Base-by-base conservation (phyloP, 64 coral and sea anemone genomes). In the Catalaphyllia jardinei region DNA sequence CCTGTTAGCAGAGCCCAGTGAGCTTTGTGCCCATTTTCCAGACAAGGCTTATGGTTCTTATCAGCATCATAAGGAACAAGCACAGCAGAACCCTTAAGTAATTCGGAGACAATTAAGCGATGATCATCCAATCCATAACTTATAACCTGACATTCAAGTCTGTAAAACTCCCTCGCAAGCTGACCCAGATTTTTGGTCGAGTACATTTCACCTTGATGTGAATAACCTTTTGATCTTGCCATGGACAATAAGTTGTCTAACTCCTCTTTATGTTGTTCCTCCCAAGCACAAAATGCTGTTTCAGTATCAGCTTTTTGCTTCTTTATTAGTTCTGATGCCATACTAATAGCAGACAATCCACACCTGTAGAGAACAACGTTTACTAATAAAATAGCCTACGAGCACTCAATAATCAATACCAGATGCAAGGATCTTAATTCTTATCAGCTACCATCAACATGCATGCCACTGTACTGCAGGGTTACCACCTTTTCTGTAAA, bases 1-100 rank as follows among this genome's bases (percentile, higher is more conserved):
- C 96, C 96, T 76, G 93, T 95, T 12, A 98, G 25, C 25, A 95
- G 76, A 55, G 96, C 96, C 96, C 96, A 98, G 59, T 98, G 96
- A 16, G 96, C 93, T 83, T 86, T 93, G 22, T 91, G 87, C 10
- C 96, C 96, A 42, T 76, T 82, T 77, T 73, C 82, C 63, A 93
- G 33, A 60, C 90, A 95, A 29, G 96, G 96, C 31, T 95, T 90
- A 93, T 98, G 90, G 64, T 98, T 98, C 28, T 72, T 91, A 35
- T 91, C 93, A 46, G 93, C 93, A 95, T 98, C 96, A 98, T 98
- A 98, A 1, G 96, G 96, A 22, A 98, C 83, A 55, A 98, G 74
- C 24, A 98, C 30, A 25, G 96, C 90, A 52, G 80, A 77, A 50
- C 96, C 96, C 33, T 87, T 33, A 0, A 73, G 71, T 16, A 98